phyloP scores from a whole-genome alignment of 2,113 vertebrate genomes.

The Enhydra lutris region DNA sequence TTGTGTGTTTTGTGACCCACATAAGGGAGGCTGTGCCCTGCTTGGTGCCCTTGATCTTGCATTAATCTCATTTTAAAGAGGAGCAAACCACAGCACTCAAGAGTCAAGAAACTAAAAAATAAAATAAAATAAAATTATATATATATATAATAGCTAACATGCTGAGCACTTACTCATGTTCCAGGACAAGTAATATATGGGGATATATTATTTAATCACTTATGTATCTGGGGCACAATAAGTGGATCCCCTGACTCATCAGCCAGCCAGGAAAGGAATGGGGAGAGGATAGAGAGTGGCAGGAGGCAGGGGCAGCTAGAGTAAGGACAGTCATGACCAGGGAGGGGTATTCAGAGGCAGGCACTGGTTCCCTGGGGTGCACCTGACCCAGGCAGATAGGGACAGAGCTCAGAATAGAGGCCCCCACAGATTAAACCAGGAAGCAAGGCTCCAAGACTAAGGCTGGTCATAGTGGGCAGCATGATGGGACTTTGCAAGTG shows the following conservation, averaged over 20 bases:
- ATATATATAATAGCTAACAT: background rate
- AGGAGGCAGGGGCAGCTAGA: background rate
- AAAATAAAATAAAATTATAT: too few species aligned
- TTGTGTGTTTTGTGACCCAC: background rate
- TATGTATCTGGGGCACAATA: background rate
- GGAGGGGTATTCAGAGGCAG: background rate
- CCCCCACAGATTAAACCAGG: constrained; percentile 45
- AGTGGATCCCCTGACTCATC: background rate
- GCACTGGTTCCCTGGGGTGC: background rate
- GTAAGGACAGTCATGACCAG: background rate
- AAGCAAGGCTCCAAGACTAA: constrained; percentile 48
- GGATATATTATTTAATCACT: background rate
- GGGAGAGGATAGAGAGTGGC: background rate
- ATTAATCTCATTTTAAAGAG: background rate
- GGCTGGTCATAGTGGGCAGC: background rate
- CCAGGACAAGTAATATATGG: background rate
- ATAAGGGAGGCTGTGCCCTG: background rate
- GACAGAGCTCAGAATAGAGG: background rate
- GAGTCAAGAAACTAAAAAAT: background rate
- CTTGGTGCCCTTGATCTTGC: rapidly evolving
- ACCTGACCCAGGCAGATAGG: background rate
- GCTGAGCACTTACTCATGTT: background rate
- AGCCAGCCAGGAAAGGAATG: background rate
- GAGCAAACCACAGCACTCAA: background rate
- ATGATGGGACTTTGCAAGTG: background rate